Evolutionary conservation across 2,888 invertebrate genomes (phyloP).

Genomic region (Hemicrepidius hirtus): DNA sequence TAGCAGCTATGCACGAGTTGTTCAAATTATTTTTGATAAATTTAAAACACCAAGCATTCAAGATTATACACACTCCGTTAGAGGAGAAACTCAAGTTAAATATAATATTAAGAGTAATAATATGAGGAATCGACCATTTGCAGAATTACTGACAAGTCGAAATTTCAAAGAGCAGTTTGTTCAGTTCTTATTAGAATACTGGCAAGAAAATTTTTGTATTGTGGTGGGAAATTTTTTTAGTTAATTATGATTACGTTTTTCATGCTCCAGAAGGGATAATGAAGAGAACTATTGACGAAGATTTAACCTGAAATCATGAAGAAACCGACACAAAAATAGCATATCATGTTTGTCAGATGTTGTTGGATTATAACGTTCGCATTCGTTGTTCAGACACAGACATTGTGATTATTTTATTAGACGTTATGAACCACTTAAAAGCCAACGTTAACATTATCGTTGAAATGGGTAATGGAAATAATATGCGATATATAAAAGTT

Average conservation of each 20-base stretch:
- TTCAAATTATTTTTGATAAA: constrained; percentile 13
- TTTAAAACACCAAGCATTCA: background rate
- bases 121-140: background rate
- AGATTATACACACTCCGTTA: background rate
- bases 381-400: constrained; percentile 58
- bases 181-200: background rate
- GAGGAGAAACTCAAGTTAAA: background rate
- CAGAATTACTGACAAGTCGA: background rate
- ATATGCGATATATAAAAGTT: constrained; percentile 54
- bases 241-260: too few relatives aligned
- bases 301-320: constrained; percentile 17
- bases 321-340: constrained; percentile 34
- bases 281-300: background rate
- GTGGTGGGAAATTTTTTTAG: too few relatives aligned
- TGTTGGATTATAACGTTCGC: constrained; percentile 45
- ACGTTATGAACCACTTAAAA: constrained; percentile 52
- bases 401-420: constrained; percentile 56
- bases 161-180: constrained; percentile 3
- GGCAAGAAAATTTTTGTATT: background rate
- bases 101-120: background rate
- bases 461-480: constrained; percentile 54
- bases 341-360: constrained; percentile 31
- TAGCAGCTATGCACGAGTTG: background rate
- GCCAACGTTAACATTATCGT: constrained; percentile 51
- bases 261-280: too few relatives aligned